phyloP scores from a whole-genome alignment of 2,113 vertebrate species.

The Brachypteracias leptosomus region DNA sequence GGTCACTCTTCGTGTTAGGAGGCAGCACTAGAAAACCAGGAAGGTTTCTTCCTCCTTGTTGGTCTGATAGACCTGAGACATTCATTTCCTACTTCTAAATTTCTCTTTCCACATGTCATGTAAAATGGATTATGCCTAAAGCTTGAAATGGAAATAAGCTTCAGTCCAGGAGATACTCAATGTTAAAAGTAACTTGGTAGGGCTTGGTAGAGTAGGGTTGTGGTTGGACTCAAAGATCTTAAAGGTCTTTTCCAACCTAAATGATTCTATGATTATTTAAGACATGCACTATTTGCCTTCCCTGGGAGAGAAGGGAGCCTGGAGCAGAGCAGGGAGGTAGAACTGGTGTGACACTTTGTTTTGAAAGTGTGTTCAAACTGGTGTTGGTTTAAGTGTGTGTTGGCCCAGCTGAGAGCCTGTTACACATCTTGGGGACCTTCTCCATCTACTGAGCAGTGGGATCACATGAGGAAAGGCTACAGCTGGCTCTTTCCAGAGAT shows the following conservation, averaged over 20 bases:
- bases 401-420: neutral
- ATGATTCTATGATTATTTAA: too few relatives aligned
- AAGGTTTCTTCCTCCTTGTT: neutral
- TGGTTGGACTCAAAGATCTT: too few relatives aligned
- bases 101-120: neutral
- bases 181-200: neutral
- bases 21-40: neutral
- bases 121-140: neutral
- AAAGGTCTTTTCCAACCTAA: too few relatives aligned
- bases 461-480: neutral
- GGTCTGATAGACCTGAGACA: neutral
- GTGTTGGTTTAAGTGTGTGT: neutral
- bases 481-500: neutral
- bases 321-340: neutral
- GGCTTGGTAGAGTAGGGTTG: too few relatives aligned
- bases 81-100: neutral
- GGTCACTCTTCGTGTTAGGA: neutral
- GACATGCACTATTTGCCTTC: too few relatives aligned
- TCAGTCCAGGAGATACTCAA: neutral
- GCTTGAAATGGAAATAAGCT: neutral
- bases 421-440: neutral
- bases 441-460: neutral
- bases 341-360: neutral
- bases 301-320: neutral
- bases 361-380: neutral